Evolutionary conservation across 1,140 invertebrate species (phyloP).

Genomic region (Ips nitidus): DNA sequence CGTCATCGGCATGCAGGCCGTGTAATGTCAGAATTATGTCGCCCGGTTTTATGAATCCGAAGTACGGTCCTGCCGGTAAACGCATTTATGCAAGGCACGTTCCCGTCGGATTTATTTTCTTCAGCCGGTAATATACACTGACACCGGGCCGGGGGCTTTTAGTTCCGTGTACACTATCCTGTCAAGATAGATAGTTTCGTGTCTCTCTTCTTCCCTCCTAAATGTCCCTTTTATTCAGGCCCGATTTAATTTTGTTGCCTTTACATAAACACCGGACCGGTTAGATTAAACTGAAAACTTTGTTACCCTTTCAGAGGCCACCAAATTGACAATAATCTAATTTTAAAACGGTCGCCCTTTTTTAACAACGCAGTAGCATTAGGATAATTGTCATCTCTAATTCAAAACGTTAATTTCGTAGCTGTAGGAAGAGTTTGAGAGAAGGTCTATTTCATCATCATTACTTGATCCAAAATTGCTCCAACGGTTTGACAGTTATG

Average conservation of each 20-base stretch:
- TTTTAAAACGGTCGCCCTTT: too few species aligned
- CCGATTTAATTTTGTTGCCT: not conserved
- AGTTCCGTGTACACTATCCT: constrained; percentile 20
- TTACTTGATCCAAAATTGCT: too few species aligned
- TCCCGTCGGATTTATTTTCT: constrained; percentile 25
- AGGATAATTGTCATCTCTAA: too few species aligned
- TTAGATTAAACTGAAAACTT: too few species aligned
- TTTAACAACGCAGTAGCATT: too few species aligned
- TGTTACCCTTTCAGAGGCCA: too few species aligned
- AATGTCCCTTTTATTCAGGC: not conserved
- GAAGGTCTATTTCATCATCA: too few species aligned
- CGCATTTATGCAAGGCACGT: constrained; percentile 29
- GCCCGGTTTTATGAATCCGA: not conserved
- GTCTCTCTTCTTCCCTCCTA: not conserved
- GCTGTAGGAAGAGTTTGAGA: too few species aligned
- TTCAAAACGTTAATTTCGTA: too few species aligned
- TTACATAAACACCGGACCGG: too few species aligned
- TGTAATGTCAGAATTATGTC: not conserved
- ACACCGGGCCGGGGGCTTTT: constrained; percentile 24
- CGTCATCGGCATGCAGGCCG: constrained; percentile 1
- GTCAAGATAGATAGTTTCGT: constrained; percentile 24
- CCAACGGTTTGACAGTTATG: too few species aligned
- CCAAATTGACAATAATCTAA: too few species aligned
- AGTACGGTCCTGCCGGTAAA: constrained; percentile 11
- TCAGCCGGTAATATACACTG: constrained; percentile 29